Base-by-base conservation (phyloP, 2,797 vertebrate genomes). In the Hoplostethus atlanticus region DNA sequence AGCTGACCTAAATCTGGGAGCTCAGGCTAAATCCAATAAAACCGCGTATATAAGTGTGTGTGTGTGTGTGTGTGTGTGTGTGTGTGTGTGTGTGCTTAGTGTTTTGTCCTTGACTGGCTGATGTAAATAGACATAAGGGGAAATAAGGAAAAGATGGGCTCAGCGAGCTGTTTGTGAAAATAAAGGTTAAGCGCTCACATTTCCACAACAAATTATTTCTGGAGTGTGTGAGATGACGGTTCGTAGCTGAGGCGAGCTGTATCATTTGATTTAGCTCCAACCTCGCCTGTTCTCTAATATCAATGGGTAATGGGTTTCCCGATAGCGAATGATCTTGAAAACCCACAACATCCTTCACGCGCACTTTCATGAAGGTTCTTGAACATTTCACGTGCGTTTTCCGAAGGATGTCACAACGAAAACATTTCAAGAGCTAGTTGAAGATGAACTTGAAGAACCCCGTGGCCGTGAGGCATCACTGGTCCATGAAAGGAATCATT, bases 11-110 rank as follows among this genome's bases (percentile, higher is more conserved):
- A 85, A 82, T 89, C 74, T 78, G 28, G 16, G 36, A 67, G 59
- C 83, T 89, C 64, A 84, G 74, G 77, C 72, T 70, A 89, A 87
- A 87, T 88, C 76, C 73, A 83, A 81, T 82, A 21, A 83, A 81
- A 81, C 63, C 83, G 83, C 11, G 42, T 71, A 71, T 76, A 21
- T 21, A 21, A 63, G n/a, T 62, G 16, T 73, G 25, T 73, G 38
- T 65, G 46, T 11, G 31, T 48, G 30, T 6, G 10, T 55, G 16
- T 42, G 3, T 66, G 4, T 48, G 46, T 60, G 48, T 7, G n/a
- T 38, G 38, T 65, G 46, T 8, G 25, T 44, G 30, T 6, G 10
- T 51, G 16, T 38, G 47, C 42, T 2, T 59, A 57, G 48, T 51
- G 51, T 79, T 73, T 73, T 77, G 47, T 71, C 54, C 76, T 48